phyloP scores from a whole-genome alignment of 1,140 invertebrate genomes.

The Aphelenchoides besseyi region DNA sequence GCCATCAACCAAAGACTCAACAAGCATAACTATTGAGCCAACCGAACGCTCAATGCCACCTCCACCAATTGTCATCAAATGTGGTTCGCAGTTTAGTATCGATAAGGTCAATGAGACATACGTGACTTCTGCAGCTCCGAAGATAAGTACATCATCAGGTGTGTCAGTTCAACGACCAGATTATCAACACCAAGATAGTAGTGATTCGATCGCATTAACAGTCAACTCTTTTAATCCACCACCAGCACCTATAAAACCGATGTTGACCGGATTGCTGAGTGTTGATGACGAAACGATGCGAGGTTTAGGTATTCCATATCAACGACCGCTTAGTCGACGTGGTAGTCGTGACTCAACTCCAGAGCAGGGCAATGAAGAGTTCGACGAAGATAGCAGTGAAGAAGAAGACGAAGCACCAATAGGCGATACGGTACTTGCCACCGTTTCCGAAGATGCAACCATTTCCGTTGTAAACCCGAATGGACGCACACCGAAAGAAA shows the following conservation, averaged over 20 bases:
- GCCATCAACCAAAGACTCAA: too few species aligned
- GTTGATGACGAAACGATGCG: not conserved
- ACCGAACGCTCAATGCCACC: not conserved
- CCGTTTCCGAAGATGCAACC: not conserved
- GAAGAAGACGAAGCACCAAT: conserved; percentile 48
- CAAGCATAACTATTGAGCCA: not conserved
- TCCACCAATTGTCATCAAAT: not conserved
- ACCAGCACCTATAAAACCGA: not conserved
- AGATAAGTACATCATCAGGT: not conserved
- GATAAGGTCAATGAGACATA: not conserved
- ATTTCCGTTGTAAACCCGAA: not conserved
- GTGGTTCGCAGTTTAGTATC: conserved; percentile 7
- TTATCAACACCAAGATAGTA: not conserved
- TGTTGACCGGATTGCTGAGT: not conserved
- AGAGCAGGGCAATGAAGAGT: conserved; percentile 41
- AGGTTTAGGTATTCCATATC: conserved; percentile 25
- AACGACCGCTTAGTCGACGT: conserved; percentile 42
- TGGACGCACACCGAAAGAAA: not conserved
- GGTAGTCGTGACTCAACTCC: conserved; percentile 47
- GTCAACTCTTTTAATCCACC: not conserved
- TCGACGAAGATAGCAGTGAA: conserved; percentile 24
- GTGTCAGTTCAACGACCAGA: not conserved
- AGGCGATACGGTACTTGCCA: conserved; percentile 30
- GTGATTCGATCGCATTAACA: not conserved
- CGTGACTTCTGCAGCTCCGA: not conserved